Conservation (phyloP, 2,113 vertebrate genomes). For the Silurus meridionalis region DNA sequence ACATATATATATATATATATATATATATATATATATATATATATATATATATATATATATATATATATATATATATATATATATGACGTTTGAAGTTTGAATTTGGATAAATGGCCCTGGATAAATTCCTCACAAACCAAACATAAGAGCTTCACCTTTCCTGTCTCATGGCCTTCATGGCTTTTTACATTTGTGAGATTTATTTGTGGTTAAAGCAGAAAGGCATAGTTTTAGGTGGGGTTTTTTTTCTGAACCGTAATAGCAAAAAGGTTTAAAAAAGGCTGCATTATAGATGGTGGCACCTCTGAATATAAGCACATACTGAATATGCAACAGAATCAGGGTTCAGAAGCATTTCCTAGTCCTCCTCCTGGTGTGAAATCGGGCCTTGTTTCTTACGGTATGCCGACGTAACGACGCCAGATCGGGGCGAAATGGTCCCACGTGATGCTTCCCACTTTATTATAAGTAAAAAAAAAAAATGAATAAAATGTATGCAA, state of each 20-base stretch:
- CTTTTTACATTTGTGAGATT: neutral
- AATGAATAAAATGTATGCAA: neutral
- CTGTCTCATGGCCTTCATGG: neutral
- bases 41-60: no score
- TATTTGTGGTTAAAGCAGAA: neutral
- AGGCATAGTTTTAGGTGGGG: neutral
- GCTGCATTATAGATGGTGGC: neutral
- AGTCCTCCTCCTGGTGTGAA: neutral
- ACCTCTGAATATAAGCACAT: neutral
- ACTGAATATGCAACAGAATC: constrained; percentile 31
- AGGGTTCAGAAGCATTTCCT: constrained; percentile 28
- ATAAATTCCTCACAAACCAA: neutral
- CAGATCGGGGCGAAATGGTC: neutral
- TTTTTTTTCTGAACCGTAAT: neutral
- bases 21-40: no score
- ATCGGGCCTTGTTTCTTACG: neutral
- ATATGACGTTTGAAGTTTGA: no score
- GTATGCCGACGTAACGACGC: neutral
- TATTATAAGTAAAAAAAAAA: neutral
- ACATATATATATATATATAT: no score
- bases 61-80: no score
- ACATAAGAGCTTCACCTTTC: no score
- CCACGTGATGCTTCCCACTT: neutral
- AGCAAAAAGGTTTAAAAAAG: neutral
- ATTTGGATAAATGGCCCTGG: neutral